Conservation (phyloP, 2,113 vertebrate genomes). For the Nansenia antarctica region DNA sequence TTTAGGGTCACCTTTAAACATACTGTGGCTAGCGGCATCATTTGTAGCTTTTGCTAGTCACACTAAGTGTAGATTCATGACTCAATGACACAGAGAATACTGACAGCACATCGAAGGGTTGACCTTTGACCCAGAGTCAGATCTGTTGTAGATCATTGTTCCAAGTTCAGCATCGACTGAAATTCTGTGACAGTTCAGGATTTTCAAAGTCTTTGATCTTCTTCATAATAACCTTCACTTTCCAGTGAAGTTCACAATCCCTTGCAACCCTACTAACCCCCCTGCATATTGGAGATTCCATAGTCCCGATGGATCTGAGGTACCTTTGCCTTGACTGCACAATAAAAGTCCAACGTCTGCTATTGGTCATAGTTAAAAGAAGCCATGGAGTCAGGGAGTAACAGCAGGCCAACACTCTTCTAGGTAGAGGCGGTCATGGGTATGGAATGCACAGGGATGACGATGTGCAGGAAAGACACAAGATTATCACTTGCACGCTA, state of each 20-base stretch:
- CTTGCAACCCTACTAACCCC: background rate
- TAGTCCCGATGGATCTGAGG: too few relatives aligned
- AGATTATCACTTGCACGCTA: constrained; percentile 57
- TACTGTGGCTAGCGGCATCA: background rate
- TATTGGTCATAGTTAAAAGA: too few relatives aligned
- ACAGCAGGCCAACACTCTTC: constrained; percentile 2
- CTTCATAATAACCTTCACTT: constrained; percentile 16
- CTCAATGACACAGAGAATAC: background rate
- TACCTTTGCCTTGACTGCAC: too few relatives aligned
- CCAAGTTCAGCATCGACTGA: background rate
- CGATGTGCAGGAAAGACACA: constrained; percentile 55
- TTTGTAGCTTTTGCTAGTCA: too few relatives aligned
- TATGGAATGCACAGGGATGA: constrained; percentile 69
- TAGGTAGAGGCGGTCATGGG: constrained; percentile 38
- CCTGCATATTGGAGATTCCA: background rate
- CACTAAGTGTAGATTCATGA: background rate
- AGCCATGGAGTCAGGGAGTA: too few relatives aligned
- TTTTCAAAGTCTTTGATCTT: background rate
- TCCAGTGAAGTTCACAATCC: background rate
- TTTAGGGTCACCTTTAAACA: background rate
- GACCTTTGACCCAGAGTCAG: constrained; percentile 41
- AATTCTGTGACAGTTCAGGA: background rate
- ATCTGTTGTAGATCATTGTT: background rate
- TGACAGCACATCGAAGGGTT: constrained; percentile 11
- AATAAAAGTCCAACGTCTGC: too few relatives aligned